A percentile compares a stretch with the other conserved stretches of the same genome.
phyloP scores from a whole-genome alignment of 2,888 invertebrate species.

The Ectropis crepuscularia region DNA sequence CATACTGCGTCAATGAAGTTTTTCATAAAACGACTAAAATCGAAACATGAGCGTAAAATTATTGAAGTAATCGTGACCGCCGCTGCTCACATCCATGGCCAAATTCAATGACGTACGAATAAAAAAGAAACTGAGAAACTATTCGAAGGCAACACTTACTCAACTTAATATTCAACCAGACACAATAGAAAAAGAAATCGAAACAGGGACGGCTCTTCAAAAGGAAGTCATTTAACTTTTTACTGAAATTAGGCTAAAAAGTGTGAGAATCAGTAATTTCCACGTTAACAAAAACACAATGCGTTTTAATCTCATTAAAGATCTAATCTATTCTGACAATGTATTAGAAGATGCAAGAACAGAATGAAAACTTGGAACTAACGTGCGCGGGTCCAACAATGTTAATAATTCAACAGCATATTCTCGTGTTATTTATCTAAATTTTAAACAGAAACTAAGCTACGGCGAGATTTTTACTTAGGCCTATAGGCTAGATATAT shows the following conservation, averaged over 20 bases:
- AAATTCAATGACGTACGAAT: background rate
- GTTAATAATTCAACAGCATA: background rate
- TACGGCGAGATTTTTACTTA: no score
- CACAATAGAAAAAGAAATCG: conserved; percentile 13
- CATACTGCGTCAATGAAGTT: no score
- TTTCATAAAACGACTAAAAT: no score
- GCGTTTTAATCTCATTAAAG: conserved; percentile 28
- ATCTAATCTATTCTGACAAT: conserved; percentile 28
- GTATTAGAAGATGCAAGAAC: conserved; percentile 6
- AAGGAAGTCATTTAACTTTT: conserved; percentile 30
- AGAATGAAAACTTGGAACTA: background rate
- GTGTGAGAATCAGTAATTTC: conserved; percentile 27
- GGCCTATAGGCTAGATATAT: no score
- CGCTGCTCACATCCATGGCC: background rate
- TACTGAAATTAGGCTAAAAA: conserved; percentile 31
- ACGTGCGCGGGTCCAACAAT: no score
- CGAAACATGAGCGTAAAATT: no score
- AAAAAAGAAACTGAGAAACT: background rate
- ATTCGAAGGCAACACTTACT: background rate
- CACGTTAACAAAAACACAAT: conserved; percentile 30
- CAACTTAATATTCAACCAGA: conserved; percentile 2
- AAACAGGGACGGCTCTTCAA: conserved; percentile 11
- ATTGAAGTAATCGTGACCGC: background rate
- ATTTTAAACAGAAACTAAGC: background rate
- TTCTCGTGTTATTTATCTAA: background rate